Evolutionary conservation across 2,797 vertebrate genomes (phyloP).

Genomic region (Nothura maculosa): DNA sequence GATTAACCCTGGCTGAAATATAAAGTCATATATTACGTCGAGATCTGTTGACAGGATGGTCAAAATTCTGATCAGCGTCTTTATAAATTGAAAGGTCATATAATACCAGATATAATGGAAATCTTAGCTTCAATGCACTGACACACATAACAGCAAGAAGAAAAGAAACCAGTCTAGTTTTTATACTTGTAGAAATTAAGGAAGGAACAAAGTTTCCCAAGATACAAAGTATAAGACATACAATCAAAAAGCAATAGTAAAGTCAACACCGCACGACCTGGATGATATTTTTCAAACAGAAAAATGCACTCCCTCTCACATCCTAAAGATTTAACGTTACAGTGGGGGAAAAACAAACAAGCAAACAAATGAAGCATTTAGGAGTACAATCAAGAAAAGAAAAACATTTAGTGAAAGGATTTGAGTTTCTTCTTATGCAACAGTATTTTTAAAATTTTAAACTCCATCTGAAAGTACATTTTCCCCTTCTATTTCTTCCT

Average conservation of each 20-base stretch:
- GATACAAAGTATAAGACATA: not conserved
- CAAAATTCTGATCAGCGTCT: not conserved
- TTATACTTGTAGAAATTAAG: not conserved
- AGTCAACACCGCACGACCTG: not conserved
- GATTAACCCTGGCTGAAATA: not conserved
- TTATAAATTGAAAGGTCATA: not conserved
- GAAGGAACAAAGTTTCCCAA: not conserved
- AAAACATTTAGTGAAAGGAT: not conserved
- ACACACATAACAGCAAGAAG: not conserved
- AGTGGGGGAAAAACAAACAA: not conserved
- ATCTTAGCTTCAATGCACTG: not conserved
- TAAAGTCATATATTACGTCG: not conserved
- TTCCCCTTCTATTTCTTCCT: not conserved
- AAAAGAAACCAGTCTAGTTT: not conserved
- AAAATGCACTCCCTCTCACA: not conserved
- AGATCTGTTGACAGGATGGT: not conserved
- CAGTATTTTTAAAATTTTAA: not conserved
- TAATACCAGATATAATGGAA: not conserved
- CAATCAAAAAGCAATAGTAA: not conserved
- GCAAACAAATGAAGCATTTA: not conserved
- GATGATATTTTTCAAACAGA: not conserved
- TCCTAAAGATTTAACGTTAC: not conserved
- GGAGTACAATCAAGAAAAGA: not conserved
- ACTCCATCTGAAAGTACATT: not conserved
- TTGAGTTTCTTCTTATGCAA: not conserved